Conservation (phyloP, 2,797 vertebrate species). For the Trichosurus vulpecula region DNA sequence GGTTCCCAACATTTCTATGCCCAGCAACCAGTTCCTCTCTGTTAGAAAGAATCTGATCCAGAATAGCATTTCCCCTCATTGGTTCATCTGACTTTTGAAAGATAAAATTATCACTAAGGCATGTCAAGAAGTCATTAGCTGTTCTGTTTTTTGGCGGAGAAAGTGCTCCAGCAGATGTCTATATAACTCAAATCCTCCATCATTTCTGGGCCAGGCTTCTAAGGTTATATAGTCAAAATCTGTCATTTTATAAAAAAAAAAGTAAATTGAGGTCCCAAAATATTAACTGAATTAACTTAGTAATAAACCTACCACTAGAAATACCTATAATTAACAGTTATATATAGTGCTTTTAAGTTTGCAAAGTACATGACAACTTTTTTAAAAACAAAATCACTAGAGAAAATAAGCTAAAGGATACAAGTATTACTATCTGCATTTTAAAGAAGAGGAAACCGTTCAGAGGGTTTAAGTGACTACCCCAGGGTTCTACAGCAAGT, state of each 20-base stretch:
- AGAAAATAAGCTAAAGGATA: background rate
- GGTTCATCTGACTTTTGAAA: background rate
- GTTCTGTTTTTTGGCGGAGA: background rate
- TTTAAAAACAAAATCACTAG: background rate
- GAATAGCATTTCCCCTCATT: background rate
- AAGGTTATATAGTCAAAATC: background rate
- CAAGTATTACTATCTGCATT: background rate
- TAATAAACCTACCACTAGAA: background rate
- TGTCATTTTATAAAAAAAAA: background rate
- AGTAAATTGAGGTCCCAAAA: background rate
- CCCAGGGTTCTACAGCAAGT: background rate
- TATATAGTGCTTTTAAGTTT: background rate
- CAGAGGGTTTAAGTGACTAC: background rate
- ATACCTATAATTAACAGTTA: background rate
- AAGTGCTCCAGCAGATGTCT: background rate
- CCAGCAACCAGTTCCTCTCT: background rate
- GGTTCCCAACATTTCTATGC: background rate
- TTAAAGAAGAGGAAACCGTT: background rate
- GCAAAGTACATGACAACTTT: too few relatives aligned
- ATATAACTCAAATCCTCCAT: background rate
- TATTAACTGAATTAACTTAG: background rate
- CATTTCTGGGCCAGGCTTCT: background rate
- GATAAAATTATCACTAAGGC: background rate
- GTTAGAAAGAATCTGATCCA: background rate
- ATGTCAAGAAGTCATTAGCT: slow-evolving; percentile 1